Conservation (phyloP, 2,797 vertebrate genomes). For the Crocidura indochinensis region DNA sequence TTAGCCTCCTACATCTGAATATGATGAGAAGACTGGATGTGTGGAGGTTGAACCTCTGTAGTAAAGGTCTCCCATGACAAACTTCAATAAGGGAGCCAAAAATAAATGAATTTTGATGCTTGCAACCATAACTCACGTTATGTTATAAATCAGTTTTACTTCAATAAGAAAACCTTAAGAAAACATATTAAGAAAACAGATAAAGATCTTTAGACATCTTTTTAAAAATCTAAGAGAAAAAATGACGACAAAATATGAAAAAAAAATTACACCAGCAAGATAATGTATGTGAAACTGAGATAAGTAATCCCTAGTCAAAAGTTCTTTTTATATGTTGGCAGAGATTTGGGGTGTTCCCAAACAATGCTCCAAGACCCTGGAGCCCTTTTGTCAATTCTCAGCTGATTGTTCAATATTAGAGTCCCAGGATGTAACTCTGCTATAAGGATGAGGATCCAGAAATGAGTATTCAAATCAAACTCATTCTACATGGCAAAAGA, state of each 20-base stretch:
- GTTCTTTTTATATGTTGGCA: neutral
- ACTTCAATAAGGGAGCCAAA: too few relatives aligned
- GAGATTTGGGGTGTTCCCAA: too few relatives aligned
- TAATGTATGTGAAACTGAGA: slow-evolving; percentile 20
- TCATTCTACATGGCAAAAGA: neutral
- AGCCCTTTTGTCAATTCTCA: too few relatives aligned
- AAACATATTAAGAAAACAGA: neutral
- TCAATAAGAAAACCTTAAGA: neutral
- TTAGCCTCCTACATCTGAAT: too few relatives aligned
- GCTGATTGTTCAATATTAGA: too few relatives aligned
- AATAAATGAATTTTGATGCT: too few relatives aligned
- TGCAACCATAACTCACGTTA: neutral
- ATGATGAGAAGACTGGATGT: too few relatives aligned
- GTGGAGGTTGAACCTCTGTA: too few relatives aligned
- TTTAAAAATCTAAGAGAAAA: neutral
- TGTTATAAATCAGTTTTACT: neutral
- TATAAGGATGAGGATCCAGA: neutral
- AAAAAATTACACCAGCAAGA: neutral
- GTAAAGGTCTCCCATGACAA: too few relatives aligned
- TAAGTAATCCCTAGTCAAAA: neutral
- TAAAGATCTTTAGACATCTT: slow-evolving; percentile 20
- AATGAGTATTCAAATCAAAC: neutral
- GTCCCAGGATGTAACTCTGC: too few relatives aligned
- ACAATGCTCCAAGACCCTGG: too few relatives aligned
- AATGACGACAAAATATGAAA: neutral